A percentile compares a stretch with the other conserved stretches of the same genome.
These are phyloP conservation scores for Lycocerus yunnanus DNA, from an alignment of 2,888 invertebrate species.

Conservation along the genomic window DNA sequence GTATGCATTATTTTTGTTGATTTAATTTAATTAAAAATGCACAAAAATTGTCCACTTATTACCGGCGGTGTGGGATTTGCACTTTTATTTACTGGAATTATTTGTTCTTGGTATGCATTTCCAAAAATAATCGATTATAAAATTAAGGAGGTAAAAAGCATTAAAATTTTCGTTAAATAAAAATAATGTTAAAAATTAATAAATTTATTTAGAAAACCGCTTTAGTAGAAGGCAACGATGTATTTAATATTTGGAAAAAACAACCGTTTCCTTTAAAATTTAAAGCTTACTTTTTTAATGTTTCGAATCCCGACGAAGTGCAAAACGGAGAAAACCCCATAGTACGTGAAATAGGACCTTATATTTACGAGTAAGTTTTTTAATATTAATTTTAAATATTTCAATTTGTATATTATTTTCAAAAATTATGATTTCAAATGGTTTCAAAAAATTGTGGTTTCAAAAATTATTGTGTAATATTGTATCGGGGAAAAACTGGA, in stretches of 20 bases:
- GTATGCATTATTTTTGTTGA: neutral
- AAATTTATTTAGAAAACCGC: constrained; percentile 58
- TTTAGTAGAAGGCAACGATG: constrained; percentile 60
- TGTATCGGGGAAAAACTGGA: no score
- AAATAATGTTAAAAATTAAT: neutral
- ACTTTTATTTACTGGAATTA: constrained; percentile 53
- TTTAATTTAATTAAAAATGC: constrained; percentile 27
- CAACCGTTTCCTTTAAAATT: constrained; percentile 62
- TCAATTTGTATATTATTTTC: neutral
- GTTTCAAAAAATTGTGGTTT: no score
- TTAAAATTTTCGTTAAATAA: constrained; percentile 24
- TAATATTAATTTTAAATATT: neutral
- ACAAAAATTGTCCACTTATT: constrained; percentile 39
- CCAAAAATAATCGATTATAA: constrained; percentile 57
- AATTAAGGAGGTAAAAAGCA: constrained; percentile 57
- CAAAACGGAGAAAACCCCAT: constrained; percentile 60
- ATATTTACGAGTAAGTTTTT: constrained; percentile 64
- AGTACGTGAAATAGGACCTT: constrained; percentile 66
- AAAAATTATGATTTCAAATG: neutral
- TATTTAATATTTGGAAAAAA: constrained; percentile 64
- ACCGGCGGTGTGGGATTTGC: constrained; percentile 45
- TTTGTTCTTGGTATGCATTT: constrained; percentile 59
- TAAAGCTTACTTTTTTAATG: constrained; percentile 63
- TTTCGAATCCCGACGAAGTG: constrained; percentile 63
- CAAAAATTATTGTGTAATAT: no score